Evolutionary conservation across 2,113 vertebrate species (phyloP).

Genomic region (Platichthys flesus): DNA sequence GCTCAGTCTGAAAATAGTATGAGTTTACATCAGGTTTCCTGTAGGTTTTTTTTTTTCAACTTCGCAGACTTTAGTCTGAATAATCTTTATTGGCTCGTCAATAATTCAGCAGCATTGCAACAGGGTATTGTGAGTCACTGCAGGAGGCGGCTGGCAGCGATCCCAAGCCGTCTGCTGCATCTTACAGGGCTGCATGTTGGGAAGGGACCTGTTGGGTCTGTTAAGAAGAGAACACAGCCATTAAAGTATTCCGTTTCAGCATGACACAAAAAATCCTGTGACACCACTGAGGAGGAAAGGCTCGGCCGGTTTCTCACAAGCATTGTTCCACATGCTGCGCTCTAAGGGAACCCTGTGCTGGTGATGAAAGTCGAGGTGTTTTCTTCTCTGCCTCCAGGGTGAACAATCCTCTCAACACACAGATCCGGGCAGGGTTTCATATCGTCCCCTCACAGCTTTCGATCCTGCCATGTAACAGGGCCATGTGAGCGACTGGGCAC

Average conservation of each 20-base stretch:
- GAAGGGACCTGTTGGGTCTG: constrained; percentile 21
- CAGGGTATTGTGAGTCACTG: constrained; percentile 37
- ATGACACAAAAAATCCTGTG: constrained; percentile 42
- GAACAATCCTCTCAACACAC: constrained; percentile 44
- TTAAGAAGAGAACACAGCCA: constrained; percentile 24
- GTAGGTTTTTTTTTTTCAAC: neutral
- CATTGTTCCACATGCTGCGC: constrained; percentile 40
- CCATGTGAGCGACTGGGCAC: constrained; percentile 5
- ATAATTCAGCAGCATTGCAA: constrained; percentile 58
- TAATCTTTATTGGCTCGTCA: constrained; percentile 46
- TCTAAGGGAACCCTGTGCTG: constrained; percentile 45
- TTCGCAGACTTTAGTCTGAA: constrained; percentile 8
- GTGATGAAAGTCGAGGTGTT: constrained; percentile 65
- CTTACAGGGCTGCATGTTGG: constrained; percentile 5
- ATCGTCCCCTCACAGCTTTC: constrained; percentile 52
- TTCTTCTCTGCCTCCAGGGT: constrained; percentile 58
- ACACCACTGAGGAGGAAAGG: constrained; percentile 21
- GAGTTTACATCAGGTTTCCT: constrained; percentile 12
- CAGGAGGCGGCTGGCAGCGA: constrained; percentile 34
- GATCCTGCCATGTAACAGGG: constrained; percentile 55
- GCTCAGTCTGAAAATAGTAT: constrained; percentile 18
- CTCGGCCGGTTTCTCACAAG: constrained; percentile 12
- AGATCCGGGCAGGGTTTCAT: constrained; percentile 59
- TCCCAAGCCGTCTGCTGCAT: constrained; percentile 23
- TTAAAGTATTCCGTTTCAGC: constrained; percentile 32